phyloP scores from a whole-genome alignment of 2,888 invertebrate species.

The Eledona agricola region DNA sequence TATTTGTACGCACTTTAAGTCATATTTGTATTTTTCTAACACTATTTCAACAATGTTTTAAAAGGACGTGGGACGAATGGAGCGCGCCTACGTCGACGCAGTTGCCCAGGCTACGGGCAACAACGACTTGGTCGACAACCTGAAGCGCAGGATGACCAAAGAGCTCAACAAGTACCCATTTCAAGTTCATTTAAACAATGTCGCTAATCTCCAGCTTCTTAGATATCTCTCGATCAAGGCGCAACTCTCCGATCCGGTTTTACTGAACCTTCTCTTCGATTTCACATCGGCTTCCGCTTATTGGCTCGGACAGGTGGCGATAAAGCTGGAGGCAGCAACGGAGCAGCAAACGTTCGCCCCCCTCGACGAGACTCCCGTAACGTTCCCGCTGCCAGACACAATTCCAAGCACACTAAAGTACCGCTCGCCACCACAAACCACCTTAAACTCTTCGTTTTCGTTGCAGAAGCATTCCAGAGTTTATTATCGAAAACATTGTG shows the following conservation, averaged over 20 bases:
- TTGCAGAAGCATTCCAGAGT: constrained; percentile 86
- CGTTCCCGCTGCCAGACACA: constrained; percentile 71
- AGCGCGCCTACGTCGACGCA: constrained; percentile 77
- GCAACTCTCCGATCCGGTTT: constrained; percentile 78
- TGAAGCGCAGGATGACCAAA: constrained; percentile 70
- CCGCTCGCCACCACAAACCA: constrained; percentile 31
- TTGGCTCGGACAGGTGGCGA: constrained; percentile 87
- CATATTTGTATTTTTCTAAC: constrained; percentile 20
- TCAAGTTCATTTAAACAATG: constrained; percentile 7
- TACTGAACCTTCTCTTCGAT: constrained; percentile 74
- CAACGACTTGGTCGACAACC: constrained; percentile 67
- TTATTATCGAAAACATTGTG: constrained; percentile 86
- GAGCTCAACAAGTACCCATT: constrained; percentile 70
- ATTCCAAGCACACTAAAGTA: constrained; percentile 77
- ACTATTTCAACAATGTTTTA: constrained; percentile 31
- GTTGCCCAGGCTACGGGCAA: constrained; percentile 65
- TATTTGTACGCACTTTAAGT: no score
- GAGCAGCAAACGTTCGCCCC: constrained; percentile 69
- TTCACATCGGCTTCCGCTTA: constrained; percentile 83
- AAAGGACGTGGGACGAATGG: constrained; percentile 74
- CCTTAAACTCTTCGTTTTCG: constrained; percentile 8
- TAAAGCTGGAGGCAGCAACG: constrained; percentile 62
- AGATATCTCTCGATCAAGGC: constrained; percentile 78
- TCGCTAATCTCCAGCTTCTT: constrained; percentile 42
- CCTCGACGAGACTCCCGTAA: constrained; percentile 63